Evolutionary conservation across 2,113 vertebrate species (phyloP).

Genomic region (Nesoenas mayeri): DNA sequence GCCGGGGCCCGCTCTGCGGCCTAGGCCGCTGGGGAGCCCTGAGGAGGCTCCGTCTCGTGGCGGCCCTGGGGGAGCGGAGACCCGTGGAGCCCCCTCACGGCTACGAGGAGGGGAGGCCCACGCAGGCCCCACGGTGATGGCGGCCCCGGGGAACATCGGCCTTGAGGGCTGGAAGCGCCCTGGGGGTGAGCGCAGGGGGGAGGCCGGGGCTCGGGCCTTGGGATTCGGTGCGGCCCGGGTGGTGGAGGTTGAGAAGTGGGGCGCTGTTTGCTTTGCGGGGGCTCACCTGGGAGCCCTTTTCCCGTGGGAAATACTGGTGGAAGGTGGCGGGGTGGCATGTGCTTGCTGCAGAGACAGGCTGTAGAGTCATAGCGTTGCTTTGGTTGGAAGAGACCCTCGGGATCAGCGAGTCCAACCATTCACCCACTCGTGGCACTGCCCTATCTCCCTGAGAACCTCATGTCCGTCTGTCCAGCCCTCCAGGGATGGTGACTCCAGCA

Average conservation of each 20-base stretch:
- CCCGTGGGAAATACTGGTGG: fast-evolving
- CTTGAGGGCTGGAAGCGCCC: too few relatives aligned
- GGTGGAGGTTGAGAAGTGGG: fast-evolving
- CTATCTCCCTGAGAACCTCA: too few relatives aligned
- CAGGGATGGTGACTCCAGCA: too few relatives aligned
- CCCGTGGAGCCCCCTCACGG: fast-evolving
- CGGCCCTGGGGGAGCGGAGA: fast-evolving
- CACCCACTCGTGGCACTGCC: too few relatives aligned
- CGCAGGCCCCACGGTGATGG: too few relatives aligned
- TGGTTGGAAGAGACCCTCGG: too few relatives aligned
- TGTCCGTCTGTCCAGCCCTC: too few relatives aligned
- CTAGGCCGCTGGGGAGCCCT: fast-evolving
- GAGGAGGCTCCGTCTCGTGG: background rate
- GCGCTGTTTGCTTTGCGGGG: fast-evolving
- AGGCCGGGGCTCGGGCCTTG: background rate
- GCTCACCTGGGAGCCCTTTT: fast-evolving
- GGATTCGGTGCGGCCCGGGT: too few relatives aligned
- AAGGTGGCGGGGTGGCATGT: fast-evolving
- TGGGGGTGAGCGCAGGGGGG: too few relatives aligned
- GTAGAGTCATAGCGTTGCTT: too few relatives aligned
- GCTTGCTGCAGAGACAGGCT: fast-evolving
- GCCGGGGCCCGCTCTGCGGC: background rate
- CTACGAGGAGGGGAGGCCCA: background rate
- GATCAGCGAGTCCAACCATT: too few relatives aligned
- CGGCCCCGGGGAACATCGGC: fast-evolving